A percentile compares a stretch with the other conserved stretches of the same genome.
phyloP scores from a whole-genome alignment of 2,888 invertebrate genomes.

The Drosophila rellima region DNA sequence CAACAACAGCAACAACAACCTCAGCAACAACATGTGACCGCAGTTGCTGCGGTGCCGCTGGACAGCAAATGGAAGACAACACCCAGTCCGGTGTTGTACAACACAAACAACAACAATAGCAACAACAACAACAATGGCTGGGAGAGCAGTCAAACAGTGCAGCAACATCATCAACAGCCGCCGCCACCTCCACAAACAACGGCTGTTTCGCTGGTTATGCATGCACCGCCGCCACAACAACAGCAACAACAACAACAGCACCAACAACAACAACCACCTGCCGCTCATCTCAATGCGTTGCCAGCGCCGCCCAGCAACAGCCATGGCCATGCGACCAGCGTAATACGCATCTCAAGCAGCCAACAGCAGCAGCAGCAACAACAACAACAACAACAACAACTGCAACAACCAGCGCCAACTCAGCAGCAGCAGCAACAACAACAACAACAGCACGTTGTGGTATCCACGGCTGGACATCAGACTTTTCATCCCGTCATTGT shows the following conservation, averaged over 20 bases:
- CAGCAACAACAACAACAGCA: slow-evolving; percentile 65
- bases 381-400: slow-evolving; percentile 44
- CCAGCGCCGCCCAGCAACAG: slow-evolving; percentile 79
- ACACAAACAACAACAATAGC: slow-evolving; percentile 62
- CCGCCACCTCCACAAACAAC: slow-evolving; percentile 81
- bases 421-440: slow-evolving; percentile 43
- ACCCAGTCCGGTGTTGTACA: slow-evolving; percentile 85
- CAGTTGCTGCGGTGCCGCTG: slow-evolving; percentile 56
- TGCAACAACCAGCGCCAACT: slow-evolving; percentile 86
- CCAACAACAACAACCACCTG: slow-evolving; percentile 74
- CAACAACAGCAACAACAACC: slow-evolving; percentile 34
- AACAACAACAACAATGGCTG: slow-evolving; percentile 56
- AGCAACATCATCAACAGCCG: slow-evolving; percentile 71
- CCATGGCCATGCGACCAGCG: slow-evolving; percentile 90
- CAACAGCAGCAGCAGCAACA: slow-evolving; percentile 57
- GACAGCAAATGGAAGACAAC: slow-evolving; percentile 84
- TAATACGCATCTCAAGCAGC: slow-evolving; percentile 93
- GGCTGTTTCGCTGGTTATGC: slow-evolving; percentile 83
- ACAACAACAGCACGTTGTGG: slow-evolving; percentile 60
- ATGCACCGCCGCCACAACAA: slow-evolving; percentile 79
- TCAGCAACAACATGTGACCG: slow-evolving; percentile 32
- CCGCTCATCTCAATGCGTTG: slow-evolving; percentile 67
- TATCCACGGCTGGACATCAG: slow-evolving; percentile 66
- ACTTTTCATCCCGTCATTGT: slow-evolving; percentile 91
- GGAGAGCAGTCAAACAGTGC: slow-evolving; percentile 55